Evolutionary conservation across 2,888 invertebrate species (phyloP), one percentile per base, ranked within the genome.

Genomic region (Ennomos fuscantarius): DNA sequence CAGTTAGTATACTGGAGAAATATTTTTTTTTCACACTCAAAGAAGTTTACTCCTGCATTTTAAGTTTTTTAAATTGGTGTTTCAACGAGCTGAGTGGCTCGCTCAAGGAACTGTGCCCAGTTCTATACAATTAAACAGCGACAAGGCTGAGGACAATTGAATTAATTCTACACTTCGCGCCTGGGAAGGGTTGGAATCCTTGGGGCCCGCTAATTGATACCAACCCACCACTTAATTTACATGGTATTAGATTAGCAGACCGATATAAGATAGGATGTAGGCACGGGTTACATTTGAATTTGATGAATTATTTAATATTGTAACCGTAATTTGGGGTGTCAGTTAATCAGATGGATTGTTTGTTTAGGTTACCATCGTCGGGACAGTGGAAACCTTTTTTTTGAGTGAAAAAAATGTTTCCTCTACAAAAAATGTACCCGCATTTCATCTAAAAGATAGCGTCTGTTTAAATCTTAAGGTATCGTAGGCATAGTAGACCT

Each of bases 121-220:
- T 24, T 6, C 24, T 24, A 24, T 24, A 24, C 24, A 45, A 45
- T 45, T 15, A 34, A 39, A 51, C 33, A 24, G 44, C 15, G 41
- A 60, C 60, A 51, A 48, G 51, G 54, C 49, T 49, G 43, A 47
- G 55, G 45, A 59, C 54, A 58, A 54, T 66, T 60, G 51, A 62
- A 63, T 63, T 60, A 66, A 60, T 63, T 54, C 43, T 49, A 45
- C 45, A 56, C 46, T 61, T 57, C 55, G 44, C 56, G 51, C 60
- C 52, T 9, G 15, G 48, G 45, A 50, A 43, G 39, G 24, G 34
- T 1, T 46, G 43, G 50, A 24, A 34, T 36, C 43, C 47, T 43
- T 46, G 32, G 6, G n/a, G 53, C 47, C 13, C 45, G 12, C 60
- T 65, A 65, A 65, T 65, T 65, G 61, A 57, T 57, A 57, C 47